Conservation (phyloP, 2,888 invertebrate species). For the Apomyelois bistriatella region DNA sequence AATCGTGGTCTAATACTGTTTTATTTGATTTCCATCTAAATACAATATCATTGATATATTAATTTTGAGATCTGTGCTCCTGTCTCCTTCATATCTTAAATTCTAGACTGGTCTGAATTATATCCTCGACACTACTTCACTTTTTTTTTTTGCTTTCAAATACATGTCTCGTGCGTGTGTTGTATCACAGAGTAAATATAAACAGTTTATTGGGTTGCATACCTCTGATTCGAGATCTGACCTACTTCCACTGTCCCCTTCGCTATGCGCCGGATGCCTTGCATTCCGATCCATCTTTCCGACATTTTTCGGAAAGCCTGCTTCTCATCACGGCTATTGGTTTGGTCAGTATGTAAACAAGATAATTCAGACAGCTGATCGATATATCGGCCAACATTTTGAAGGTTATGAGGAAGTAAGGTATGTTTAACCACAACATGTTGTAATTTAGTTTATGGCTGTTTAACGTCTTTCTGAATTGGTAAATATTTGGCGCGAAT, state of each 20-base stretch:
- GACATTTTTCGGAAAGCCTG: background rate
- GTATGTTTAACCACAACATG: background rate
- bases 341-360: slow-evolving; percentile 1
- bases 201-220: slow-evolving; percentile 36
- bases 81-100: too few species aligned
- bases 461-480: too few species aligned
- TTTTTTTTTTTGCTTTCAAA: background rate
- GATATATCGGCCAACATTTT: background rate
- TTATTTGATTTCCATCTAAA: too few species aligned
- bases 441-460: too few species aligned
- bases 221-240: slow-evolving; percentile 28
- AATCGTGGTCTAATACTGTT: too few species aligned
- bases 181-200: slow-evolving; percentile 31
- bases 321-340: background rate
- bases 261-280: slow-evolving; percentile 19
- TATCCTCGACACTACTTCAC: background rate
- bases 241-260: slow-evolving; percentile 32
- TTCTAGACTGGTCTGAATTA: too few species aligned
- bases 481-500: too few species aligned
- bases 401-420: background rate
- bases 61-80: too few species aligned
- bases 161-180: background rate
- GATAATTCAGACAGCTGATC: background rate
- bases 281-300: slow-evolving; percentile 22
- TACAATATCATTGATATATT: too few species aligned